Evolutionary conservation across 2,113 vertebrate genomes (phyloP).

Genomic region (Corythornis madagascariensis): DNA sequence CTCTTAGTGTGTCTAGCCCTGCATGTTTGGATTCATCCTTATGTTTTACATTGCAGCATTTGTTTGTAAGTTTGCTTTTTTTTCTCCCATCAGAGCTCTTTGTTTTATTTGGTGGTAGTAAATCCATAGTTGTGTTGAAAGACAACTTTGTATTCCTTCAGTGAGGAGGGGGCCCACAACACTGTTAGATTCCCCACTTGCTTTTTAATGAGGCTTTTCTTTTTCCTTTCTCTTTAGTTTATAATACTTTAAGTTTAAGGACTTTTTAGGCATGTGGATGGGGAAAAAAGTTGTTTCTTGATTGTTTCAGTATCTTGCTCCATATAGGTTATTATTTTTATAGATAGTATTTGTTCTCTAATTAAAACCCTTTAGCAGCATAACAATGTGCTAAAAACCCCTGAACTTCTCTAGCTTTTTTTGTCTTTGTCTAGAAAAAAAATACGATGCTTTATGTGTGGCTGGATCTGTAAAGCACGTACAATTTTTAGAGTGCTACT

Average conservation of each 20-base stretch:
- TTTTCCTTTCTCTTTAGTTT: background rate
- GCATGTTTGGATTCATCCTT: slow-evolving; percentile 12
- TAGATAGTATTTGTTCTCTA: background rate
- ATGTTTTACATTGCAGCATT: slow-evolving; percentile 14
- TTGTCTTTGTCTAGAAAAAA: background rate
- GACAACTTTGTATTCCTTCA: background rate
- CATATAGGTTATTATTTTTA: background rate
- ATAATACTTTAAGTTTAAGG: background rate
- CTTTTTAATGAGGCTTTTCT: background rate
- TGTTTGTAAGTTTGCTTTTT: background rate
- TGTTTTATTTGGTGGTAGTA: background rate
- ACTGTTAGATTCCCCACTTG: background rate
- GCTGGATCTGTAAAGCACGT: background rate
- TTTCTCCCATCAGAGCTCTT: background rate
- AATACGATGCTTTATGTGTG: background rate
- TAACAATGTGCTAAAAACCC: background rate
- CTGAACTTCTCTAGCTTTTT: background rate
- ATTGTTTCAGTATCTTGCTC: background rate
- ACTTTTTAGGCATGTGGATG: background rate
- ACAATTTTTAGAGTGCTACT: background rate
- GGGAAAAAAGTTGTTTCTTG: background rate
- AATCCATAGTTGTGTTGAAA: slow-evolving; percentile 14
- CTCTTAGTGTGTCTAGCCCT: background rate
- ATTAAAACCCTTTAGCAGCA: background rate
- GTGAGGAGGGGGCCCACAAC: background rate